Evolutionary conservation across 2,797 vertebrate species (phyloP), one percentile per base, ranked within the genome.

Genomic region (Alauda arvensis): DNA sequence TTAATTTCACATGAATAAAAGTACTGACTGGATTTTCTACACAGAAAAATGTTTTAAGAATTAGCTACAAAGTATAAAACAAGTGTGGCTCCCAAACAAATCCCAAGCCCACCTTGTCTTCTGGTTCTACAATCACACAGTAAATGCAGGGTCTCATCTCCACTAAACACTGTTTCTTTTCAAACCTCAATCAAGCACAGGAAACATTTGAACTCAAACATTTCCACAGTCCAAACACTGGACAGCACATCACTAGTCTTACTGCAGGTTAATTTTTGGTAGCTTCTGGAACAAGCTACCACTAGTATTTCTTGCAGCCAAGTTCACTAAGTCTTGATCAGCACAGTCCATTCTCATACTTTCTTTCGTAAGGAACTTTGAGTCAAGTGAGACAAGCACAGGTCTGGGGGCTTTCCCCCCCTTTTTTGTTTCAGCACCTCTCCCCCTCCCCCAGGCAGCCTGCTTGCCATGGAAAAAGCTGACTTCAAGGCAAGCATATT

Each of bases 401-500:
- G 12, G 6, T 46, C 37, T 76, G 3, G 4, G 17, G 26, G 15
- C 8, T 71, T 12, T 3, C 6, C 20, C 18, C 5, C 4, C 1
- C 0, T 14, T 11, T 39, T 23, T n/a, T 26, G 9, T 61, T 60
- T 8, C 21, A 69, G 48, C 37, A 51, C 14, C 42, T 69, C 49
- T 28, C 34, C 14, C 57, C 60, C 33, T 71, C 67, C 76, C 46
- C 57, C 61, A 75, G 34, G n/a, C 37, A 85, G 71, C 16, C 37
- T 75, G 49, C 25, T 45, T 70, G 71, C 39, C 88, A 63, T n/a
- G 43, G 79, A 92, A 87, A 93, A 89, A 91, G 74, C 67, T 85
- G 83, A 81, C 67, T 91, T 90, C n/a, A 71, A 93, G 87, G 85
- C 85, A 70, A 72, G n/a, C 60, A 84, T 57, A 79, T 79, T 92